These are phyloP conservation scores for Antechinus flavipes DNA, from an alignment of 2,113 vertebrate genomes.

Conservation along the genomic window DNA sequence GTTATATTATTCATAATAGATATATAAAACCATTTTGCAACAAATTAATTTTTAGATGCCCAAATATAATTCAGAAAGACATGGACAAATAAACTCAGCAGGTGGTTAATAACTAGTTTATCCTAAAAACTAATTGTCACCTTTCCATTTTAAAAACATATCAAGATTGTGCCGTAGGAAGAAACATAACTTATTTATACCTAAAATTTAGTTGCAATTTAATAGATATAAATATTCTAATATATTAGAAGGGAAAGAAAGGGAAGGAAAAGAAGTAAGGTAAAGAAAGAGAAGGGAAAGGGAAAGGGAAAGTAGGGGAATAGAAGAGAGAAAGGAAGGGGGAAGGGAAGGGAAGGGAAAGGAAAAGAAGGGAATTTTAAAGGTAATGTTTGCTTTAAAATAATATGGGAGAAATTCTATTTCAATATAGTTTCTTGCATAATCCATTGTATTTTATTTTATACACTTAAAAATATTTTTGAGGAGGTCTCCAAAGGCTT, in stretches of 20 bases:
- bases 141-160: conserved; percentile 45
- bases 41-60: conserved; percentile 78
- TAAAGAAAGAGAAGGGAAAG: no score
- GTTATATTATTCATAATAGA: conserved; percentile 75
- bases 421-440: conserved; percentile 32
- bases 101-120: conserved; percentile 74
- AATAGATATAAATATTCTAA: conserved; percentile 64
- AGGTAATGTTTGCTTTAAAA: conserved; percentile 61
- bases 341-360: no score
- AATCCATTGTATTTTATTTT: no score
- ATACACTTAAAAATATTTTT: no score
- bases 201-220: conserved; percentile 41
- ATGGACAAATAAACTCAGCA: conserved; percentile 74
- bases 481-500: no score
- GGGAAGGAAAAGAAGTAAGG: no score
- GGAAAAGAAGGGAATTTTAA: conserved; percentile 27
- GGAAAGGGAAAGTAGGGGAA: not conserved
- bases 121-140: conserved; percentile 66
- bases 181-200: conserved; percentile 61
- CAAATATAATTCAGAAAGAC: conserved; percentile 67
- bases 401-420: conserved; percentile 44
- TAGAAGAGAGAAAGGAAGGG: no score
- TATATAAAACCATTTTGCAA: conserved; percentile 67
- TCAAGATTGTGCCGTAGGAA: conserved; percentile 49
- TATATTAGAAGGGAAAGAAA: conserved; percentile 44